These are phyloP conservation scores for Ecliptopera silaceata DNA, from an alignment of 2,888 invertebrate genomes.

Conservation along the genomic window DNA sequence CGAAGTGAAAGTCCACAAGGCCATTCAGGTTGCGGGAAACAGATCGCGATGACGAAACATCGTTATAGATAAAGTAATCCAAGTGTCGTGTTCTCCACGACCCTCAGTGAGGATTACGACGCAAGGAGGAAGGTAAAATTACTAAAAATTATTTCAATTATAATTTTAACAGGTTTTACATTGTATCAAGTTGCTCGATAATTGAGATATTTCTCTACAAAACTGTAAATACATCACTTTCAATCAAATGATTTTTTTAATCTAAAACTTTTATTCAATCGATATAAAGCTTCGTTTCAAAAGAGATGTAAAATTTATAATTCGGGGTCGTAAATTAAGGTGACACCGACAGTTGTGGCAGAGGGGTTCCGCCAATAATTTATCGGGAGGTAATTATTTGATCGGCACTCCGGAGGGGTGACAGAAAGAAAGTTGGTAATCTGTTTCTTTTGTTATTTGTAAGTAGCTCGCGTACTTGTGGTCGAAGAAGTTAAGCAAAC, in stretches of 20 bases:
- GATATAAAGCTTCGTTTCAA: slow-evolving; percentile 36
- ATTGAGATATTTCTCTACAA: neutral
- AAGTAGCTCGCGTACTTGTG: slow-evolving; percentile 9
- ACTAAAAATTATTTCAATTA: too few species aligned
- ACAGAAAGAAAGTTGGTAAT: slow-evolving; percentile 44
- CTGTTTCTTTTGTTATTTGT: slow-evolving; percentile 31
- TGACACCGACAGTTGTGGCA: slow-evolving; percentile 83
- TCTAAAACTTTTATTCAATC: slow-evolving; percentile 15
- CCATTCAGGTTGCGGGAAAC: too few species aligned
- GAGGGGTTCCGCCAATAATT: slow-evolving; percentile 74
- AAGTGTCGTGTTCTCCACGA: too few species aligned
- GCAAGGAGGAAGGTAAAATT: too few species aligned
- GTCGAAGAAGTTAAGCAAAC: too few species aligned
- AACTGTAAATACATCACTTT: neutral
- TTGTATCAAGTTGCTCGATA: too few species aligned
- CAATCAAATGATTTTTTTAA: neutral
- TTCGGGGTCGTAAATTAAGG: slow-evolving; percentile 83
- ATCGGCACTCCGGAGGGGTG: slow-evolving; percentile 59
- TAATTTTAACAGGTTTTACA: too few species aligned
- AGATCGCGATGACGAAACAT: too few species aligned
- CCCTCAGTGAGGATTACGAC: too few species aligned
- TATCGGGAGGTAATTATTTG: slow-evolving; percentile 79
- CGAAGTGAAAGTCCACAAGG: too few species aligned
- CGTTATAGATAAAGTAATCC: too few species aligned
- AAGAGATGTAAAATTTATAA: slow-evolving; percentile 78